Percentiles rank a stretch among this genome's conserved stretches.
Evolutionary conservation across 2,797 vertebrate genomes (phyloP).

Genomic region (Siniperca obscura): DNA sequence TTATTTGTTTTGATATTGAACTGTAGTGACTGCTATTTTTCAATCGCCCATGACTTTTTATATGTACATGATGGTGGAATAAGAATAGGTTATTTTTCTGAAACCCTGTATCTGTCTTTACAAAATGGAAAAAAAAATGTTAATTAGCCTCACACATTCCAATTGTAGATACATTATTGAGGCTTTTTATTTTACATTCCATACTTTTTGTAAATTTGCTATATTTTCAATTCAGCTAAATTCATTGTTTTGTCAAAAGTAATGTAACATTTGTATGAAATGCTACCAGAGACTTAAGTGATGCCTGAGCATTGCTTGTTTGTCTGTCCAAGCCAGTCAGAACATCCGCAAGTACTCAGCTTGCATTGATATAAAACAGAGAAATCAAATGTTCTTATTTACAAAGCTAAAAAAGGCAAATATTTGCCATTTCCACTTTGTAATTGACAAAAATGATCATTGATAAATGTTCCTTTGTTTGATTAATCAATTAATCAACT

Average conservation of each 20-base stretch:
- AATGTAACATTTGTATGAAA: not conserved
- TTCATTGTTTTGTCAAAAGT: not conserved
- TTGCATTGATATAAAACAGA: not conserved
- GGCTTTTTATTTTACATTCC: not conserved
- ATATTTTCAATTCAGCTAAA: not conserved
- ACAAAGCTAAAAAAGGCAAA: not conserved
- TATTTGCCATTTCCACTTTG: not conserved
- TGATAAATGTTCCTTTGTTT: not conserved
- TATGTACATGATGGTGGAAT: no score
- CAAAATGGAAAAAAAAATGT: not conserved
- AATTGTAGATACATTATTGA: not conserved
- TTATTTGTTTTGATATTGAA: not conserved
- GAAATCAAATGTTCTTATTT: not conserved
- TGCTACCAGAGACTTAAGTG: not conserved
- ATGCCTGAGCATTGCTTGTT: not conserved
- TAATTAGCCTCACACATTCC: not conserved
- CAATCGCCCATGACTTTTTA: no score
- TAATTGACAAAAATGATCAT: not conserved
- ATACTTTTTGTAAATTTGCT: not conserved
- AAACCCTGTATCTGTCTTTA: not conserved
- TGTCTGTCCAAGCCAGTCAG: not conserved
- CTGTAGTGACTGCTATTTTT: not conserved
- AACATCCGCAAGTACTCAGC: not conserved
- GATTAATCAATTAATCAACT: no score
- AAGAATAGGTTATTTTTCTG: no score